Conservation (phyloP, 2,797 vertebrate genomes). For the Premnoplex brunnescens region DNA sequence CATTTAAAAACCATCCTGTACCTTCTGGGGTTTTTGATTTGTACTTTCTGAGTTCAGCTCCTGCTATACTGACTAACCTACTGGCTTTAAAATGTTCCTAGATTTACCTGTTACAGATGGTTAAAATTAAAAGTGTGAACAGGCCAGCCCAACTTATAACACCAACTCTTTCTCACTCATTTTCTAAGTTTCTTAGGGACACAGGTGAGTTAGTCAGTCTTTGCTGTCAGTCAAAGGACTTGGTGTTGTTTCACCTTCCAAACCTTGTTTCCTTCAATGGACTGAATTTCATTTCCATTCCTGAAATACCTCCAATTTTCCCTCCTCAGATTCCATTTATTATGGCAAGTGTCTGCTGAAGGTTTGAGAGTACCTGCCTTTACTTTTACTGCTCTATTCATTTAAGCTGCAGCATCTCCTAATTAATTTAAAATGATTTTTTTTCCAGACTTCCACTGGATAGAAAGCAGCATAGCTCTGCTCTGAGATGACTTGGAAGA, state of each 20-base stretch:
- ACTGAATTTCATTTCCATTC: neutral
- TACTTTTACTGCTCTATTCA: neutral
- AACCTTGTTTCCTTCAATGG: neutral
- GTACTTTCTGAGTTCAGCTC: neutral
- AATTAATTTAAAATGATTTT: neutral
- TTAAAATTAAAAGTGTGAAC: neutral
- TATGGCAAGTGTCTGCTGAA: neutral
- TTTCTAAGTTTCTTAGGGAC: neutral
- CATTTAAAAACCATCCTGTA: neutral
- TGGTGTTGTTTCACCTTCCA: neutral
- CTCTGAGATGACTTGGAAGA: neutral
- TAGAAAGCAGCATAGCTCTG: neutral
- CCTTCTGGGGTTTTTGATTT: neutral
- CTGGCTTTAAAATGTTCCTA: neutral
- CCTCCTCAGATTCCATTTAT: neutral
- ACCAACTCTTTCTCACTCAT: neutral
- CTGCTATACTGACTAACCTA: neutral
- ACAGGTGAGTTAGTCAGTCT: neutral
- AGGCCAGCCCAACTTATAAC: accelerated
- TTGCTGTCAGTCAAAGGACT: neutral
- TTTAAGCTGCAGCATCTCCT: neutral
- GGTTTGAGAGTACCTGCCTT: neutral
- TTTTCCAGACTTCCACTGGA: neutral
- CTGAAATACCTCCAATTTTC: neutral
- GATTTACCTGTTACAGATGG: neutral